Evolutionary conservation across 2,888 invertebrate genomes (phyloP), one percentile per base, ranked within the genome.

Genomic region (Dinocampus coccinellae): DNA sequence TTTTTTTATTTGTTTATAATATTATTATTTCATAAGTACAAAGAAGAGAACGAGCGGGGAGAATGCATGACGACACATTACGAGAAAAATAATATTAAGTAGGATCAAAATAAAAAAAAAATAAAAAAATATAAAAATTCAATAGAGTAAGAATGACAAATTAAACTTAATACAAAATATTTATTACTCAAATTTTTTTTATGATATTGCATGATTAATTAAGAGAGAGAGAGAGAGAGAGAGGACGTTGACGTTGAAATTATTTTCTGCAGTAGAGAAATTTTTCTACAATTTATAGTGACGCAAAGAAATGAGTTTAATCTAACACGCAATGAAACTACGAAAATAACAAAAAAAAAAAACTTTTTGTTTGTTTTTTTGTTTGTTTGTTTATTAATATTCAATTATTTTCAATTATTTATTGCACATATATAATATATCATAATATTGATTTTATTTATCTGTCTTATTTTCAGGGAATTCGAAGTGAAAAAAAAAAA

Each of bases 401-500:
- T 36, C 36, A 9, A 29, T 29, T 29, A 29, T 29, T 29, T 4
- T 29, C 7, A 29, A 29, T 29, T 29, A 29, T 29, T 29, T 3
- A 29, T 7, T 4, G 29, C 7, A 3, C 7, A 3, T 29, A 29
- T 29, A 3, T 29, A 29, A 29, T 29, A 29, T 29, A 29, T 7
- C 29, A 29, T n/a, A n/a, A 4, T 29, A 29, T 29, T 29, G 7
- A 29, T 7, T 4, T 29, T 29, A 29, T 7, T 29, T 29, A 29
- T 29, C 3, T 4, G 22, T 22, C 11, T 7, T 33, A 55, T 57
- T 57, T 57, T 66, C 57, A 24, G 26, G 66, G 66, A 57, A 57
- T 55, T 66, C 39, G 39, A 57, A 39, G 57, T 29, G 36, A 68
- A 70, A 70, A 42, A n/a, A n/a, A n/a, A n/a, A n/a, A n/a, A n/a